Evolutionary conservation across 2,888 invertebrate species (phyloP), one percentile per base, ranked within the genome.

Genomic region (Euspilapteryx auroguttella): DNA sequence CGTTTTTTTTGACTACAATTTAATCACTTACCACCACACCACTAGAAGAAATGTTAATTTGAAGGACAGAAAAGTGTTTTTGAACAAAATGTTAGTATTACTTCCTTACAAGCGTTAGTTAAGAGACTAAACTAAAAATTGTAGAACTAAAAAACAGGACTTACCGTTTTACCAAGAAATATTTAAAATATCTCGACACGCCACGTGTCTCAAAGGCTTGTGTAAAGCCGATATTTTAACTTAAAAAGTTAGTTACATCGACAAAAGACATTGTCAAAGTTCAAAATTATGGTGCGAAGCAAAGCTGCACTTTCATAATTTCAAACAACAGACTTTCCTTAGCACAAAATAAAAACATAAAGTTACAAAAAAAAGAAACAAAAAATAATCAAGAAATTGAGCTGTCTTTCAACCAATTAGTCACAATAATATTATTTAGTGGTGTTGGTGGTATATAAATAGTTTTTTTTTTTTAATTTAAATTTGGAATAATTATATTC

Each of bases 11-110:
- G n/a, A n/a, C n/a, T n/a, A n/a, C n/a, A n/a, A n/a, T n/a, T n/a
- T n/a, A n/a, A n/a, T 45, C 42, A 47, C 40, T 45, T 49, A 75
- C 73, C 75, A 73, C 69, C 69, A 71, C 73, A 75, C 75, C 71
- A 73, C 69, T 59, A 62, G 40, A 47, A 42, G 49, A 35, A 38
- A 26, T 37, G 36, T 39, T 20, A 9, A 38, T 40, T 39, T 45
- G 30, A 33, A 35, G 32, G 35, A 33, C 32, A 28, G 29, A 29
- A 33, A 28, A 37, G 34, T 28, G 25, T 12, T 12, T 24, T 22
- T 15, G 14, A 13, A 23, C 24, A 29, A 2, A 32, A 25, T 35
- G 28, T 35, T 47, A 41, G 39, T 55, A 55, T 47, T 50, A 31
- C 14, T 13, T 21, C n/a, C n/a, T 36, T 32, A 33, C 34, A 69